Conservation (phyloP, 2,113 vertebrate species). For the Psilopogon haemacephalus region DNA sequence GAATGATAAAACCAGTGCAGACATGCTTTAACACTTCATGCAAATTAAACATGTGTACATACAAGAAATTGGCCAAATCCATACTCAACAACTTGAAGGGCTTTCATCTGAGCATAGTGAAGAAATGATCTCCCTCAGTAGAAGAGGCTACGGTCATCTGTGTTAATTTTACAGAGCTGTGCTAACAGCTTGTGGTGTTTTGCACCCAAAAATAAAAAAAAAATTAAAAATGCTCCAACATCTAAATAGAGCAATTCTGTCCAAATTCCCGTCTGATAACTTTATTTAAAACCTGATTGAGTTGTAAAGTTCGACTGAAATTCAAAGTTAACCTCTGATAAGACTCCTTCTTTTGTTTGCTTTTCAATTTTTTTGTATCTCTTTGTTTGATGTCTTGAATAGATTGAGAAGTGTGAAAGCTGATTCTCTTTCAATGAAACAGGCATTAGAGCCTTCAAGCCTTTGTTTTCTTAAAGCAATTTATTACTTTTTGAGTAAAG, state of each 20-base stretch:
- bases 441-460: background rate
- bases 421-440: background rate
- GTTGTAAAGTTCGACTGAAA: background rate
- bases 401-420: background rate
- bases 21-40: slow-evolving; percentile 14
- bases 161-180: background rate
- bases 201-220: fast-evolving
- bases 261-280: background rate
- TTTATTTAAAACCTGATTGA: background rate
- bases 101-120: background rate
- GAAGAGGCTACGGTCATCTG: background rate
- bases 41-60: slow-evolving; percentile 4
- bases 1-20: slow-evolving; percentile 44
- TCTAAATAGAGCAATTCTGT: background rate
- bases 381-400: background rate
- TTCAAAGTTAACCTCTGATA: background rate
- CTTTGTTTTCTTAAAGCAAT: background rate
- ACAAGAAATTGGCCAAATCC: background rate
- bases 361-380: background rate
- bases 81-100: background rate
- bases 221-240: too few species aligned
- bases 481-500: background rate
- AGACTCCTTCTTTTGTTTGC: background rate
- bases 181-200: background rate
- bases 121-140: background rate